Percentiles rank a stretch among this genome's conserved stretches.
Evolutionary conservation across 2,888 invertebrate genomes (phyloP).

Genomic region (Sarcophaga carnaria): DNA sequence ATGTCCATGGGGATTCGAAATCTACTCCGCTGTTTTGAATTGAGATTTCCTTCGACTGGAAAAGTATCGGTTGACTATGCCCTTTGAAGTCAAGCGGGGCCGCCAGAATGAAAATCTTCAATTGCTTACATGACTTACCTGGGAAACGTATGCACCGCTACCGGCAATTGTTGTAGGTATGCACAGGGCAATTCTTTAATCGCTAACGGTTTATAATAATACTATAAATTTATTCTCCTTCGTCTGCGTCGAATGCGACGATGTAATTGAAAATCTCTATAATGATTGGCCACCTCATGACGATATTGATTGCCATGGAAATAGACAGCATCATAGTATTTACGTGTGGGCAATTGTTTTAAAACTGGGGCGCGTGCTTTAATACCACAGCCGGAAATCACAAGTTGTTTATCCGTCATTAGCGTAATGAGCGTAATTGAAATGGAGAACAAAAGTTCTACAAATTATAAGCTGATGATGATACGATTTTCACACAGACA

Average conservation of each 20-base stretch:
- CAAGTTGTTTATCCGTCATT: conserved; percentile 66
- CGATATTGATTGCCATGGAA: conserved; percentile 71
- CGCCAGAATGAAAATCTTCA: background rate
- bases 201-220: conserved; percentile 35
- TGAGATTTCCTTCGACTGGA: too few relatives aligned
- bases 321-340: conserved; percentile 72
- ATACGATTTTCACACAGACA: conserved; percentile 44
- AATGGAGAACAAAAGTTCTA: background rate
- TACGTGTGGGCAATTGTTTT: conserved; percentile 73
- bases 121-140: conserved; percentile 70
- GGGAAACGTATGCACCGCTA: conserved; percentile 76
- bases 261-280: conserved; percentile 76
- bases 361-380: conserved; percentile 68
- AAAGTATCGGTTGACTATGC: too few relatives aligned
- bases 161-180: conserved; percentile 74
- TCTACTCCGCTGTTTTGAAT: too few relatives aligned
- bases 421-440: conserved; percentile 15
- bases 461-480: conserved; percentile 14
- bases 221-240: conserved; percentile 47
- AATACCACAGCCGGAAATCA: conserved; percentile 72
- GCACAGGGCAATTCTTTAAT: conserved; percentile 44
- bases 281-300: conserved; percentile 80
- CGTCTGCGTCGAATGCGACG: conserved; percentile 58
- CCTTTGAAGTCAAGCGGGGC: too few relatives aligned
- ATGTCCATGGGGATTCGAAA: too few relatives aligned